Percentiles rank a stretch among this genome's conserved stretches.
Evolutionary conservation across 2,797 vertebrate species (phyloP).

Genomic region (Coluber constrictor): DNA sequence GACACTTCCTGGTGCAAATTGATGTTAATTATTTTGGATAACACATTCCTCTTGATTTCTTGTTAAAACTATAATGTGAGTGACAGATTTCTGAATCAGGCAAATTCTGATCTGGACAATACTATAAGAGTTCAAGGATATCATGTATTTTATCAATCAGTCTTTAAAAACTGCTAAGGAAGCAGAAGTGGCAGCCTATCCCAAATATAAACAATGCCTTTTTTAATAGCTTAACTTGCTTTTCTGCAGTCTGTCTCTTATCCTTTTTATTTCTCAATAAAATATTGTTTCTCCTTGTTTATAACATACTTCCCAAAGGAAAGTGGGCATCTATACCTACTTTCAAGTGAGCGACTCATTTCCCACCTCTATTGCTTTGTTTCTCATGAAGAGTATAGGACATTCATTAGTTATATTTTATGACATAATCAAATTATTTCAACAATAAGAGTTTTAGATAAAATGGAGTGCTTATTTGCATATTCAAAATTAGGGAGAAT

Average conservation of each 20-base stretch:
- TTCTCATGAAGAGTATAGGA: neutral
- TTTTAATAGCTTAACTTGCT: neutral
- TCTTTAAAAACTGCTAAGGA: neutral
- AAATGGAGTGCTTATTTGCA: neutral
- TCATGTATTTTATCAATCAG: neutral
- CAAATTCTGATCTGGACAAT: neutral
- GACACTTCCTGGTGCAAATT: neutral
- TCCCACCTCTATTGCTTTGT: neutral
- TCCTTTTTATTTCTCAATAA: neutral
- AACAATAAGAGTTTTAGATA: neutral
- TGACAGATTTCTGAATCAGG: neutral
- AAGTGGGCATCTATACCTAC: neutral
- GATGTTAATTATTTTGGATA: neutral
- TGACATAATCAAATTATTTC: neutral
- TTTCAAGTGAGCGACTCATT: neutral
- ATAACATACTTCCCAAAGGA: neutral
- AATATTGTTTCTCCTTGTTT: neutral
- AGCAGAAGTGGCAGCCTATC: neutral
- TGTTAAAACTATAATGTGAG: neutral
- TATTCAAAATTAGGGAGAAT: neutral
- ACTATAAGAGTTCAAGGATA: neutral
- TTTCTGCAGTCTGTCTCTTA: neutral
- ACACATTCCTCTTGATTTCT: accelerated
- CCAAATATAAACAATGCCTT: neutral
- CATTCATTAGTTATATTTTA: neutral